Base-by-base conservation (phyloP, 1,140 invertebrate genomes). In the Trinorchestia longiramus region DNA sequence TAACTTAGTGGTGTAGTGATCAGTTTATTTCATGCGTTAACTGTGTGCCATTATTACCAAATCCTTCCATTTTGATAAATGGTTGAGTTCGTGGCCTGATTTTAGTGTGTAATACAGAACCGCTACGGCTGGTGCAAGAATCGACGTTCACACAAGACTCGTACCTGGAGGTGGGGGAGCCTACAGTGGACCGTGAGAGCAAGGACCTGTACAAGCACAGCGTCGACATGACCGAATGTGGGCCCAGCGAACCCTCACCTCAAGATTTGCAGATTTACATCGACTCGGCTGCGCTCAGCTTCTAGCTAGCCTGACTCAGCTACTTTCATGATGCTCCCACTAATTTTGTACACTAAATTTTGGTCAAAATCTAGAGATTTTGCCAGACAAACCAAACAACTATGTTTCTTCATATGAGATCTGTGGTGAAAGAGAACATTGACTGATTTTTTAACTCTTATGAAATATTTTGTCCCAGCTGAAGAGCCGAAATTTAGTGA, bases 101-200 rank as follows among this genome's bases (percentile, higher is more conserved):
- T 77, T 53, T 77, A 77, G 1, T 36, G 62, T 77, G 62, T 77
- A 28, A 23, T 91, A 41, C 88, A 91, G 88, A 91, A 41, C 88
- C 88, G 19, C 41, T 91, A 41, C 88, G 88, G 88, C 88, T 91
- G 88, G 88, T 91, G 88, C 88, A 91, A 41, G 88, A 91, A 41
- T 91, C 88, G 6, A 91, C 88, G 19, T 91, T 91, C 88, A 91
- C 41, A 28, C 88, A 91, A 91, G 88, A 91, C 88, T 91, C 88
- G 88, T 91, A 91, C 88, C 0, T 91, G 88, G 88, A 91, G 43
- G 88, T 91, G 88, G 41, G 36, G 8, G 88, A 91, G 88, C 88
- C 88, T 23, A 91, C 88, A 0, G 88, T 91, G 88, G 88, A 42
- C 19, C 88, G 88, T 41, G 88, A 91, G 88, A 91, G 88, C 88